Percentiles rank a stretch among this genome's conserved stretches.
These are phyloP conservation scores for Anthonomus grandis DNA, from an alignment of 1,140 invertebrate genomes.

Conservation along the genomic window DNA sequence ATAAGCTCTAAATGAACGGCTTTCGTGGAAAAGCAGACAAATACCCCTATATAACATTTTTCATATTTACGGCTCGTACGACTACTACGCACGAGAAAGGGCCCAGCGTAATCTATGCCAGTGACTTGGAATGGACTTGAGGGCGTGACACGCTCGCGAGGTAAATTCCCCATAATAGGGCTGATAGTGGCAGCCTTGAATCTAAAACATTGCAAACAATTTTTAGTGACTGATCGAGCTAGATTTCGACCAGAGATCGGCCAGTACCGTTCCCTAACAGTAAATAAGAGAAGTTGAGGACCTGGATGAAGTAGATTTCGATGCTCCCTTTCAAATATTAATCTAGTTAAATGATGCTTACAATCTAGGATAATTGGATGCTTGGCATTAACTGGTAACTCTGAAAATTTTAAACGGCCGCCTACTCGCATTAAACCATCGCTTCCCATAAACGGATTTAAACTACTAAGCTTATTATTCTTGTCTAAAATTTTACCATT, in stretches of 20 bases:
- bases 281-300: constrained; percentile 25
- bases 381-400: constrained; percentile 36
- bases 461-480: too few relatives aligned
- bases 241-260: constrained; percentile 19
- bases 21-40: constrained; percentile 15
- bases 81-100: too few relatives aligned
- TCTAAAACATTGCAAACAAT: constrained; percentile 11
- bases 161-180: constrained; percentile 3
- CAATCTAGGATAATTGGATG: constrained; percentile 47
- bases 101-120: neutral
- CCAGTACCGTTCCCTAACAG: constrained; percentile 35
- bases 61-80: neutral
- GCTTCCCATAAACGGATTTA: constrained; percentile 28
- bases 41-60: constrained; percentile 3
- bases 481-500: too few relatives aligned
- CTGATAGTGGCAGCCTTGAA: neutral
- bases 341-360: constrained; percentile 25
- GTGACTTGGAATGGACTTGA: neutral
- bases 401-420: constrained; percentile 40
- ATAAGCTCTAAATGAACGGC: constrained; percentile 42
- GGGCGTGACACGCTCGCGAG: neutral
- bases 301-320: constrained; percentile 36
- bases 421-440: constrained; percentile 45
- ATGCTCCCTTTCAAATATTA: constrained; percentile 29
- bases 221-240: constrained; percentile 29